Base-by-base conservation (phyloP, 1,140 invertebrate species). In the Aphidius ervi region DNA sequence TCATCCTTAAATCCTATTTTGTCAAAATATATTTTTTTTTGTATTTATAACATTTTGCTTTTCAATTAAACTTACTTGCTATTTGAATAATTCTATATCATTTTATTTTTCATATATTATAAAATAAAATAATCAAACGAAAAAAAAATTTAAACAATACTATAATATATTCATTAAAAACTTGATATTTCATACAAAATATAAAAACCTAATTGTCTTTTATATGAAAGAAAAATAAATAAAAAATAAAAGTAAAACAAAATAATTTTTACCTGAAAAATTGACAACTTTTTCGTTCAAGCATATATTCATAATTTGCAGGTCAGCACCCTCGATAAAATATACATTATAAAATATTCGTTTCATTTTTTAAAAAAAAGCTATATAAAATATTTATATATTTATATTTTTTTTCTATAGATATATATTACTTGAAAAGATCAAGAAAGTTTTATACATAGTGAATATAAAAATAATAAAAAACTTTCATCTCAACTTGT, bases 401-500 rank as follows among this genome's bases (percentile, higher is more conserved):
- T 54, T 54, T 9, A 3, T 8, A 9, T 37, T 9, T 37, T 8
- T n/a, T 53, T 40, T 16, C 16, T 16, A 16, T 1, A 16, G 16
- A 16, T 5, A 7, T 43, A 10, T 54, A 54, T 54, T 20, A 31
- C 23, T 3, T 31, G 4, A 31, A 31, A 31, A 42, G 52, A 54
- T 54, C 52, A 7, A 5, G 41, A 54, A 54, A 31, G 2, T 31
- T 31, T 31, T 31, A 31, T 31, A 31, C 4, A 31, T 31, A 31
- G 1, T 31, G 23, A 31, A 31, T 31, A 31, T 31, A 31, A 31
- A 31, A 31, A 31, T 3, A 31, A 31, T 9, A n/a, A 42, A 59
- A 42, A 41, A 39, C 10, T 45, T 47, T 54, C 37, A 40, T 46
- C 42, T 45, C 20, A 46, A 41, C 52, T 57, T n/a, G 48, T 56